Base-by-base conservation (phyloP, 2,113 vertebrate species). In the Gobius niger region DNA sequence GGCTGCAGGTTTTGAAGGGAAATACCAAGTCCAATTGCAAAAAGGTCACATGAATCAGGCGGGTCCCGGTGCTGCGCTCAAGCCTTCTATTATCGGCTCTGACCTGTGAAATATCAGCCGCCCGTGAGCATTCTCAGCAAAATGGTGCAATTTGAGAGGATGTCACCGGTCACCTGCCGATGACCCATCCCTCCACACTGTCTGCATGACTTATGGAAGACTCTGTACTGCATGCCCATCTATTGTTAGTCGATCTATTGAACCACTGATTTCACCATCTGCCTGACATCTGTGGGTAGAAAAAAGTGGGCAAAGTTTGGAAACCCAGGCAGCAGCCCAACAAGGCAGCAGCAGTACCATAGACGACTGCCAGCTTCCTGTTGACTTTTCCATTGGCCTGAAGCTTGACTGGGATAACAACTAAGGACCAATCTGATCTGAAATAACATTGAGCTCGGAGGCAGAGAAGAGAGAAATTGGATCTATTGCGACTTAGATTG, bases 81-180 rank as follows among this genome's bases (percentile, higher is more conserved):
- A 34, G 70, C 80, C 81, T 72, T 87, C 52, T 87, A 89, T 89
- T 90, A 90, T 82, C 83, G 65, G 77, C 82, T 75, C 75, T 92
- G 92, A 92, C 92, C 91, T 92, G 90, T 92, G 85, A 92, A 93
- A 92, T 89, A 91, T 84, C 86, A 88, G 72, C 70, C 67, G 82
- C 73, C 84, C 79, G 12, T 81, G 82, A 88, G 87, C 85, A 82
- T 82, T 81, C 85, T 86, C 77, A 77, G 83, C 85, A 91, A 91
- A 91, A 91, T 91, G 86, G 92, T 91, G 91, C 85, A 90, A 92
- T 90, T 91, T 92, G 82, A 90, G 89, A 89, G 82, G 86, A 87
- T 90, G 87, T 92, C 85, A 85, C 84, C 80, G 63, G 74, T 88
- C 84, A 88, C 87, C 88, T 77, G 66, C 40, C 52, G 67, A 70